Base-by-base conservation (phyloP, 2,113 vertebrate species). In the Accipiter virgatus region DNA sequence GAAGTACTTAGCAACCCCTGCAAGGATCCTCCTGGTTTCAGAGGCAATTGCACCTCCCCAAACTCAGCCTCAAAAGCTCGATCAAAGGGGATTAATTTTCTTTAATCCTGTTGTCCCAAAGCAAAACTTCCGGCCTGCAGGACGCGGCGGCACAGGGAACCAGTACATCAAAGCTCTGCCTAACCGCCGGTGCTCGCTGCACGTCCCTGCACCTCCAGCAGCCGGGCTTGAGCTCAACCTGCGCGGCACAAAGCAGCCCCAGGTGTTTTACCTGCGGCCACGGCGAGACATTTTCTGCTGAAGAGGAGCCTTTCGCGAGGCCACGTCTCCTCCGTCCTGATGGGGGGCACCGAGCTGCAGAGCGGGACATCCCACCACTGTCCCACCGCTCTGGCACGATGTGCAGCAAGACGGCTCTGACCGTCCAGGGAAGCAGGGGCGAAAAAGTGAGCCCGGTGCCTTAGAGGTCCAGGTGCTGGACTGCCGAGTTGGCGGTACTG, bases 241-340 rank as follows among this genome's bases (percentile, higher is more conserved):
- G 13, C 34, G 0, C 2, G 0, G 34, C 19, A 4, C 20, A 3
- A 6, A 22, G 42, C 56, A 23, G 26, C 73, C 34, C 42, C 34
- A 3, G 32, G 8, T 4, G 42, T 22, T 61, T 17, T 10, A 47
- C 71, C 71, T 11, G 52, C 4, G 11, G 42, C 42, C 42, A 42
- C 6, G 13, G 42, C 13, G 13, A 42, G 42, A 42, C 42, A 14
- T 42, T 42, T 42, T 14, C 42, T 42, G 42, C 42, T 14, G 12
- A 23, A 21, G 13, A 13, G 68, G 48, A 72, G 38, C 16, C 38
- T 42, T 25, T n/a, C 1, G 4, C 3, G 4, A 74, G 53, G 72
- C 23, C 53, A 7, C 6, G 42, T 45, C 32, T 11, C 32, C 42
- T 21, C 50, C 2, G 11, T 19, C 70, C 47, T 6, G 67, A 17